Evolutionary conservation across 2,797 vertebrate species (phyloP).

Genomic region (Mallotus villosus): DNA sequence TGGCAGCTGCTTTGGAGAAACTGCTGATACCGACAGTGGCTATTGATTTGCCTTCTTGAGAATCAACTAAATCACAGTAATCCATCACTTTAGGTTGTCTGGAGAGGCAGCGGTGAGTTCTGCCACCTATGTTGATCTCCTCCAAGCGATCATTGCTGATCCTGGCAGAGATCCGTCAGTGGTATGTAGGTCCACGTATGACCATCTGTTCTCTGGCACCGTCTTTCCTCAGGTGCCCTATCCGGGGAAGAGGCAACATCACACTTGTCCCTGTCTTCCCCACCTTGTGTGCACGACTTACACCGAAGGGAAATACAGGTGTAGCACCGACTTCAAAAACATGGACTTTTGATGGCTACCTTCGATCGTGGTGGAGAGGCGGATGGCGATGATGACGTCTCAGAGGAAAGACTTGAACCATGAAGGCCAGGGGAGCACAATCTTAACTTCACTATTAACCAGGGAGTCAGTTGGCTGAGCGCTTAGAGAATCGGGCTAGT

Average conservation of each 20-base stretch:
- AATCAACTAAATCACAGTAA: constrained; percentile 41
- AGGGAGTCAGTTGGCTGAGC: no score
- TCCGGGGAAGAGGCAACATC: constrained; percentile 82
- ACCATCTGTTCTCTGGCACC: neutral
- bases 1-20: constrained; percentile 52
- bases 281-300: constrained; percentile 79
- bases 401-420: constrained; percentile 35
- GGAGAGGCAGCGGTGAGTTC: constrained; percentile 36
- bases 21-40: constrained; percentile 64
- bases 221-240: constrained; percentile 80
- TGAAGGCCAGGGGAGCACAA: constrained; percentile 25
- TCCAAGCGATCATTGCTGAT: constrained; percentile 29
- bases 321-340: constrained; percentile 84
- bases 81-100: constrained; percentile 55
- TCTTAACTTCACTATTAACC: constrained; percentile 22
- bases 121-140: constrained; percentile 35
- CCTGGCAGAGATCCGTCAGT: constrained; percentile 13
- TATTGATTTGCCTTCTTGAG: constrained; percentile 60
- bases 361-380: constrained; percentile 6
- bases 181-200: neutral
- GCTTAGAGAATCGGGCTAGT: no score
- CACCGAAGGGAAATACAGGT: constrained; percentile 78
- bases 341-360: constrained; percentile 75
- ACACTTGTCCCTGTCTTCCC: constrained; percentile 86
- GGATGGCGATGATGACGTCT: constrained; percentile 13